Evolutionary conservation across 2,797 vertebrate species (phyloP).

Genomic region (Chelidonichthys spinosus): DNA sequence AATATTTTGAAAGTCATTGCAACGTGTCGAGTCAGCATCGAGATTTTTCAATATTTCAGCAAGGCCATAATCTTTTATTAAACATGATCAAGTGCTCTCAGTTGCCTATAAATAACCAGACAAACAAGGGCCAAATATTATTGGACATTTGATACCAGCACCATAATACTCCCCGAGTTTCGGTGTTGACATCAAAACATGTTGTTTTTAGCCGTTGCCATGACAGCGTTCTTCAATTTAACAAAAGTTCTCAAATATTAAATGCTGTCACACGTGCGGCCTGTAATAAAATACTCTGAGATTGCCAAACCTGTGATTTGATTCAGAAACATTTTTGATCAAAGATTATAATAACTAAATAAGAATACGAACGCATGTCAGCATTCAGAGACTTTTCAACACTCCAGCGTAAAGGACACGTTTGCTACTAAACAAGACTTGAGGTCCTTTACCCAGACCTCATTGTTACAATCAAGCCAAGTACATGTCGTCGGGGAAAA

Average conservation of each 20-base stretch:
- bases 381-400: neutral
- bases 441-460: neutral
- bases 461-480: neutral
- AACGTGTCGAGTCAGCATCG: neutral
- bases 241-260: neutral
- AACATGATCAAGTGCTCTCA: neutral
- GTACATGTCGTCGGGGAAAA: neutral
- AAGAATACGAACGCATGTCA: neutral
- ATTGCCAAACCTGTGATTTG: neutral
- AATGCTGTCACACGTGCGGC: neutral
- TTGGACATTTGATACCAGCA: neutral
- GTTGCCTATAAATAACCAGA: neutral
- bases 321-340: neutral
- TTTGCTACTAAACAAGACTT: neutral
- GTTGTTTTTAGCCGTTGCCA: neutral
- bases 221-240: neutral
- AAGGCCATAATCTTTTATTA: neutral
- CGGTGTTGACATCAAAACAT: no score
- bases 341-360: neutral
- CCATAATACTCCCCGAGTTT: neutral
- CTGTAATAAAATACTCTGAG: neutral
- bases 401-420: neutral
- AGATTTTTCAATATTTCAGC: slow-evolving; percentile 5
- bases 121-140: neutral
- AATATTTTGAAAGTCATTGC: neutral